These are phyloP conservation scores for Nestor notabilis DNA, from an alignment of 2,113 vertebrate genomes.

Conservation along the genomic window DNA sequence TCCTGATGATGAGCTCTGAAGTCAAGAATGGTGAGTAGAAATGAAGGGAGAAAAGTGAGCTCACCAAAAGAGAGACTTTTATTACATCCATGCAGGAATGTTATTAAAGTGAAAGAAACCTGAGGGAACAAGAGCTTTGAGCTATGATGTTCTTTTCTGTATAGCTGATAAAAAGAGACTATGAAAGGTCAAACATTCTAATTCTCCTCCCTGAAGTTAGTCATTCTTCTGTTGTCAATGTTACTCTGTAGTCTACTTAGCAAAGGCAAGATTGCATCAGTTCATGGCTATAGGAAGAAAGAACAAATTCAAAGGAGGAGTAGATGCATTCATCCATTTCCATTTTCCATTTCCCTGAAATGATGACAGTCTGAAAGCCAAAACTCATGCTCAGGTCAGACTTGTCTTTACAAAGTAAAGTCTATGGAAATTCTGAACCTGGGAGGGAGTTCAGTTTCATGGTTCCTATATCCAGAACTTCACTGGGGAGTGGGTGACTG, in stretches of 20 bases:
- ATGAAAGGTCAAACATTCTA: conserved; percentile 47
- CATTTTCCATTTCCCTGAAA: background rate
- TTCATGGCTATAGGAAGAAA: background rate
- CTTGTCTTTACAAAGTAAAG: background rate
- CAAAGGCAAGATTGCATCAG: background rate
- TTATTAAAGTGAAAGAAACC: conserved; percentile 56
- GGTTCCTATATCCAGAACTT: background rate
- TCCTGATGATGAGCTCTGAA: background rate
- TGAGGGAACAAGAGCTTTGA: conserved; percentile 19
- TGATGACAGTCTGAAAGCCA: background rate
- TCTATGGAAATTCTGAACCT: background rate
- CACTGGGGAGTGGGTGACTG: background rate
- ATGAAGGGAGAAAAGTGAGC: background rate
- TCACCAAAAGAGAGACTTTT: conserved; percentile 4
- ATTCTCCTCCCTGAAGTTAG: conserved; percentile 17
- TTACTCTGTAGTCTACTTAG: background rate
- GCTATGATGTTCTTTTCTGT: conserved; percentile 27
- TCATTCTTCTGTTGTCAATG: background rate
- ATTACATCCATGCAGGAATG: conserved; percentile 23
- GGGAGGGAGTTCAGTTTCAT: background rate
- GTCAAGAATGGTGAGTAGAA: conserved; percentile 12
- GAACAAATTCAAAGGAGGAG: background rate
- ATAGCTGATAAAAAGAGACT: conserved; percentile 44
- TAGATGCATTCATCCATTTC: background rate
- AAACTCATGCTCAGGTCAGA: background rate